Percentiles rank a stretch among this genome's conserved stretches.
These are phyloP conservation scores for Sebastes variabilis DNA, from an alignment of 2,797 vertebrate genomes.

Conservation along the genomic window DNA sequence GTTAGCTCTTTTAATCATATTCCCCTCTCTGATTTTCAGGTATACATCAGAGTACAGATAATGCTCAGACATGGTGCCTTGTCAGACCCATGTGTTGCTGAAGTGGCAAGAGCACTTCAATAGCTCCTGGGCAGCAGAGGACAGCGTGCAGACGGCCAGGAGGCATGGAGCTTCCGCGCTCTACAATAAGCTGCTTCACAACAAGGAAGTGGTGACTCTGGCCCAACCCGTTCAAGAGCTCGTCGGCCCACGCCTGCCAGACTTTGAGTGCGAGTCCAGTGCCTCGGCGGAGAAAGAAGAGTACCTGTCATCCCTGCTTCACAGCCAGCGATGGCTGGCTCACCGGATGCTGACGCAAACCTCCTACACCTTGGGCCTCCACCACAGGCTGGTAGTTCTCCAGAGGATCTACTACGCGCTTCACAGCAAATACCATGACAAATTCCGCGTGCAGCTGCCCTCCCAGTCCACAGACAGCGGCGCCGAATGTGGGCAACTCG, in stretches of 20 bases:
- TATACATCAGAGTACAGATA: conserved; percentile 66
- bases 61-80: conserved; percentile 86
- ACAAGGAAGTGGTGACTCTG: conserved; percentile 85
- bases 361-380: conserved; percentile 82
- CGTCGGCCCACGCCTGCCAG: conserved; percentile 83
- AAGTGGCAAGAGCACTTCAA: conserved; percentile 90
- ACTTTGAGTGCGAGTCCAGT: conserved; percentile 85
- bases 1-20: neutral
- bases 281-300: conserved; percentile 83
- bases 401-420: conserved; percentile 87
- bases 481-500: conserved; percentile 74
- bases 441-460: conserved; percentile 75
- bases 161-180: conserved; percentile 77
- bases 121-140: conserved; percentile 86
- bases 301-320: conserved; percentile 83
- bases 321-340: conserved; percentile 85
- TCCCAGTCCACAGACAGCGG: conserved; percentile 73
- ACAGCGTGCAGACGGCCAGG: conserved; percentile 76
- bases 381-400: conserved; percentile 82
- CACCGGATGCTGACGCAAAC: conserved; percentile 83
- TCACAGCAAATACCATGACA: conserved; percentile 87
- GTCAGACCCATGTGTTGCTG: conserved; percentile 86
- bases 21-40: conserved; percentile 54
- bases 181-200: conserved; percentile 83
- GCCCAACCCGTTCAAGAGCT: conserved; percentile 86